phyloP scores from a whole-genome alignment of 2,113 vertebrate genomes.

The Indri indri region DNA sequence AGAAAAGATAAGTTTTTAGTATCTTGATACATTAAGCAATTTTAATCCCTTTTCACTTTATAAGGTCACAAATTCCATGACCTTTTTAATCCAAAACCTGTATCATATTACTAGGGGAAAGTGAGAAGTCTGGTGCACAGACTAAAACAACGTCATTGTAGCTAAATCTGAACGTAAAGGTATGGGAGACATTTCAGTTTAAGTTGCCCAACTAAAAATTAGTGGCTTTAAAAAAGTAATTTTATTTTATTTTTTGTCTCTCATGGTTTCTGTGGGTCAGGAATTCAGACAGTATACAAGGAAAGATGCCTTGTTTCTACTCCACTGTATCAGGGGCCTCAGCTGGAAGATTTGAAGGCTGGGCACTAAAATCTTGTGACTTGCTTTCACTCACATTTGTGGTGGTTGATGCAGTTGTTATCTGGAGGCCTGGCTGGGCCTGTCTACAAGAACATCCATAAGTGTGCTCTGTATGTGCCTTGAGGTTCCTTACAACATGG shows the following conservation, averaged over 20 bases:
- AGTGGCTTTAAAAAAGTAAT: background rate
- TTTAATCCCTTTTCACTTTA: constrained; percentile 21
- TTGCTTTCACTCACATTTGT: background rate
- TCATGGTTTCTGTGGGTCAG: background rate
- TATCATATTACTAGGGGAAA: background rate
- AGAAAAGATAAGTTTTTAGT: background rate
- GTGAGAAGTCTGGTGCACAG: background rate
- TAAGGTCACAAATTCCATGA: background rate
- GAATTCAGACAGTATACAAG: background rate
- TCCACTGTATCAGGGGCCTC: background rate
- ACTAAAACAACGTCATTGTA: background rate
- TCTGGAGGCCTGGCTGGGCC: background rate
- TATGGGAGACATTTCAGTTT: background rate
- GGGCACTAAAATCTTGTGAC: background rate
- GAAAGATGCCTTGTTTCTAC: background rate
- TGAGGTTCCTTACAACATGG: background rate
- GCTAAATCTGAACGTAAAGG: background rate
- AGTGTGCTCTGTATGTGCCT: background rate
- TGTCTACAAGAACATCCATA: background rate
- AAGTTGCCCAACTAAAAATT: background rate
- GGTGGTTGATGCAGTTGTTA: background rate
- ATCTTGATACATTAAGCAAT: background rate
- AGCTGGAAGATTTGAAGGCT: background rate
- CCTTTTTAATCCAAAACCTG: background rate
- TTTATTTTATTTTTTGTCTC: background rate